Conservation (phyloP, 1,140 invertebrate species). For the Papilio polyxenes region DNA sequence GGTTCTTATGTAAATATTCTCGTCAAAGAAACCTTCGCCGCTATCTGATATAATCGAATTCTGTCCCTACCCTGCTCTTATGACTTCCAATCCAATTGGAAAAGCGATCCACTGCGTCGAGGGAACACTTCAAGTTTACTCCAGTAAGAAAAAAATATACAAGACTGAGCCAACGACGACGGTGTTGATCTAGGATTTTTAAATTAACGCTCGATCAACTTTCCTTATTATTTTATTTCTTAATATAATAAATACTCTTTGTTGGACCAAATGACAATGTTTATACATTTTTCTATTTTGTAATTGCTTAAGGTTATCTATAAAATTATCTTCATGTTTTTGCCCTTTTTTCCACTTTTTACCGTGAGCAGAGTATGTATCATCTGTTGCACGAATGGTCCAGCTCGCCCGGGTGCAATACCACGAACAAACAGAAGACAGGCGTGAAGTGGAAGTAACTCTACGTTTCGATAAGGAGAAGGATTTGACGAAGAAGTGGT, state of each 20-base stretch:
- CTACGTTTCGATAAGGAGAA: too few species aligned
- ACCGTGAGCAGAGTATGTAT: too few species aligned
- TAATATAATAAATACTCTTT: background rate
- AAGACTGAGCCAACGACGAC: background rate
- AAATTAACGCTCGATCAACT: constrained; percentile 6
- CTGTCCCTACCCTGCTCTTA: constrained; percentile 9
- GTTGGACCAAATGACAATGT: too few species aligned
- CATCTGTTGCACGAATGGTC: too few species aligned
- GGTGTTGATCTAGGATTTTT: constrained; percentile 13
- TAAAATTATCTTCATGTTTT: too few species aligned
- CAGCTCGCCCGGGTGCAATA: too few species aligned
- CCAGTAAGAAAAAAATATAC: constrained; percentile 6
- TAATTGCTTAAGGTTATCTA: too few species aligned
- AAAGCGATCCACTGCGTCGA: constrained; percentile 4
- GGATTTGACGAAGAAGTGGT: too few species aligned
- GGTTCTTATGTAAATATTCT: constrained; percentile 23
- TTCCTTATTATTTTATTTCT: background rate
- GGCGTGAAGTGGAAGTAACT: too few species aligned
- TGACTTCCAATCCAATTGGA: constrained; percentile 26
- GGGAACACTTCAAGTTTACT: constrained; percentile 24
- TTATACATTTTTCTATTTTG: too few species aligned
- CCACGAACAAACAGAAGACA: too few species aligned
- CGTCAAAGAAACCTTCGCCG: background rate
- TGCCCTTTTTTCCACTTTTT: too few species aligned
- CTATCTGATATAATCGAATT: constrained; percentile 18